Conservation (phyloP, 1,140 invertebrate species). For the Acromyrmex heyeri region DNA sequence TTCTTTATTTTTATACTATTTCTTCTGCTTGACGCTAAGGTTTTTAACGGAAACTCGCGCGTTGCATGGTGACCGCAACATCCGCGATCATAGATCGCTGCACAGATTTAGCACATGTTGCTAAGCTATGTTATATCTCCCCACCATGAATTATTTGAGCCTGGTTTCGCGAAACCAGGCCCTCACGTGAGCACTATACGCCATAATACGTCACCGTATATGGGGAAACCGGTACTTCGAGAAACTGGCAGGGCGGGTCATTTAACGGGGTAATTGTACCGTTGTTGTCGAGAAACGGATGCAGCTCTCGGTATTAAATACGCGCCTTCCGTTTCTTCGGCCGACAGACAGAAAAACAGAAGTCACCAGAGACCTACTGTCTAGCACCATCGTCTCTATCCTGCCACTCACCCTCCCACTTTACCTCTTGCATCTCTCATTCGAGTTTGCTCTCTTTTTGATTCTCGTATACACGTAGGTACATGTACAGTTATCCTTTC, state of each 20-base stretch:
- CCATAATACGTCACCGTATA: background rate
- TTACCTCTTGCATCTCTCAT: constrained; percentile 3
- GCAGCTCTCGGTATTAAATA: constrained; percentile 66
- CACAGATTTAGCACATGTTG: background rate
- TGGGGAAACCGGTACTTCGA: constrained; percentile 30
- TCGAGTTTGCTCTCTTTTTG: background rate
- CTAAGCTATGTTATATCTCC: background rate
- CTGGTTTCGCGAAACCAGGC: constrained; percentile 49
- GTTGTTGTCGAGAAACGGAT: constrained; percentile 74
- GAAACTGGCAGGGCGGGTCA: constrained; percentile 59
- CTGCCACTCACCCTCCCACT: constrained; percentile 10
- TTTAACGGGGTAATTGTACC: constrained; percentile 72
- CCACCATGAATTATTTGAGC: background rate
- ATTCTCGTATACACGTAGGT: background rate
- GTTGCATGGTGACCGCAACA: background rate
- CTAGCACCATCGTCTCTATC: constrained; percentile 22
- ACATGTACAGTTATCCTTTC: too few relatives aligned
- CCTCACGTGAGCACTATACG: background rate
- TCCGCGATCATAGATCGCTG: constrained; percentile 8
- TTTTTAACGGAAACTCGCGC: background rate
- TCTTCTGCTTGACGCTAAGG: background rate
- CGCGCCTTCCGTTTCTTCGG: constrained; percentile 37
- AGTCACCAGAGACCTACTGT: constrained; percentile 39
- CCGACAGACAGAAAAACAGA: constrained; percentile 58
- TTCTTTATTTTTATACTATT: background rate